Conservation (phyloP, 2,797 vertebrate species). For the Arnoldichthys spilopterus region DNA sequence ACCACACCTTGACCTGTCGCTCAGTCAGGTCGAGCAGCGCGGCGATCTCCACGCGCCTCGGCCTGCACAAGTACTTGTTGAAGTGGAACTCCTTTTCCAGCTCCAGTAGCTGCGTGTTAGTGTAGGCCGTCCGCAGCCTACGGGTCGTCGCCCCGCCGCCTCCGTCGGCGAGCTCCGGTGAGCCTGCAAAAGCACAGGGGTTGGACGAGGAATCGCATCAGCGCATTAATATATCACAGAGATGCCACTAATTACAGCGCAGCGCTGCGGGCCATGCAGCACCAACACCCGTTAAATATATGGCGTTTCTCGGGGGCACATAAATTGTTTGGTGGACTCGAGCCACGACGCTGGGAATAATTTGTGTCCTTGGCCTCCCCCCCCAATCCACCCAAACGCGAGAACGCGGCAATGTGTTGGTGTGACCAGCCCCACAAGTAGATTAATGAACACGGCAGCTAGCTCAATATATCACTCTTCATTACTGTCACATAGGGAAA, state of each 20-base stretch:
- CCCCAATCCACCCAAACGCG: too few relatives aligned
- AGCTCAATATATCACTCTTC: conserved; percentile 94
- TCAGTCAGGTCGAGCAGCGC: conserved; percentile 93
- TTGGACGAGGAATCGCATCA: conserved; percentile 43
- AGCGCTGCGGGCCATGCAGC: conserved; percentile 39
- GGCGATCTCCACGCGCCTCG: conserved; percentile 93
- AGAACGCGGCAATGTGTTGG: conserved; percentile 75
- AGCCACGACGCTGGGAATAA: conserved; percentile 66
- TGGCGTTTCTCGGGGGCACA: conserved; percentile 69
- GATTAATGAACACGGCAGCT: conserved; percentile 97
- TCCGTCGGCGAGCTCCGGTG: conserved; percentile 84
- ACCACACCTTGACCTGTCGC: conserved; percentile 98
- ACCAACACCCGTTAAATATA: conserved; percentile 62
- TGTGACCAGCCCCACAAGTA: conserved; percentile 73
- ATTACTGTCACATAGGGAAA: conserved; percentile 96
- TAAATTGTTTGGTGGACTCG: conserved; percentile 72
- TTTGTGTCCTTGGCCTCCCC: conserved; percentile 70
- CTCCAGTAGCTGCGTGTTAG: conserved; percentile 96
- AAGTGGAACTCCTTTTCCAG: conserved; percentile 99
- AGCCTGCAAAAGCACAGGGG: conserved; percentile 68
- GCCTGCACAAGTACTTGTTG: conserved; percentile 97
- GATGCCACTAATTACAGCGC: conserved; percentile 57
- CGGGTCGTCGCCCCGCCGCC: conserved; percentile 73
- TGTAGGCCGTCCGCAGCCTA: conserved; percentile 94
- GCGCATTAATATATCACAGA: conserved; percentile 56